Evolutionary conservation across 2,113 vertebrate genomes (phyloP), one percentile per base, ranked within the genome.

Genomic region (Cromileptes altivelis): DNA sequence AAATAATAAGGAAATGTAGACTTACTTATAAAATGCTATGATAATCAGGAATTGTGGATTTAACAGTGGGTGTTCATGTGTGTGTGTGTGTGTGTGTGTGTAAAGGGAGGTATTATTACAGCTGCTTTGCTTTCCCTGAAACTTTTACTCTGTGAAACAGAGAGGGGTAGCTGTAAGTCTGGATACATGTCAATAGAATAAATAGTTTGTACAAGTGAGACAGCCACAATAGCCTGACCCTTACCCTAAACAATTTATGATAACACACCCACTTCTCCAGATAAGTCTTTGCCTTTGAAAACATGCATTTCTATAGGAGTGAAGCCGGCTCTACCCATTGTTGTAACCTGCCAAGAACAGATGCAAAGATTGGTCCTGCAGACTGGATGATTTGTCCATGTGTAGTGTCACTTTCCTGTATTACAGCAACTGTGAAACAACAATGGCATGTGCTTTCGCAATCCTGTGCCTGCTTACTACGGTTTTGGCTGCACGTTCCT

Each of bases 391-490:
- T 27, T 15, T 53, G 15, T 23, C 70, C 74, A 40, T 23, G 50
- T 0, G 3, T 33, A 42, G 12, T 23, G 49, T 62, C 21, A 49
- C 19, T 42, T 64, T 84, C 23, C 69, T 71, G 37, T 56, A 17
- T 80, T 53, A 45, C 42, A 70, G 18, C 30, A 67, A 60, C 21
- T 25, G 8, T 52, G 62, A 74, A 55, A 30, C 49, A 15, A 42
- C 33, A 19, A 3, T 42, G 25, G 5, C 56, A n/a, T 77, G 67
- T 67, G 21, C 21, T 85, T 82, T 82, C 76, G 80, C 67, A 77
- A 86, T 70, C n/a, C 47, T 21, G 15, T n/a, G 62, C 10, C 40
- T 57, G 15, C 21, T 30, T 25, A 57, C 53, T 53, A 25, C 14
- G 2, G 60, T 10, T 33, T 12, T 17, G 52, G 37, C 58, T 74